Percentiles rank a stretch among this genome's conserved stretches.
phyloP scores from a whole-genome alignment of 2,113 vertebrate species.

The Coturnix japonica region DNA sequence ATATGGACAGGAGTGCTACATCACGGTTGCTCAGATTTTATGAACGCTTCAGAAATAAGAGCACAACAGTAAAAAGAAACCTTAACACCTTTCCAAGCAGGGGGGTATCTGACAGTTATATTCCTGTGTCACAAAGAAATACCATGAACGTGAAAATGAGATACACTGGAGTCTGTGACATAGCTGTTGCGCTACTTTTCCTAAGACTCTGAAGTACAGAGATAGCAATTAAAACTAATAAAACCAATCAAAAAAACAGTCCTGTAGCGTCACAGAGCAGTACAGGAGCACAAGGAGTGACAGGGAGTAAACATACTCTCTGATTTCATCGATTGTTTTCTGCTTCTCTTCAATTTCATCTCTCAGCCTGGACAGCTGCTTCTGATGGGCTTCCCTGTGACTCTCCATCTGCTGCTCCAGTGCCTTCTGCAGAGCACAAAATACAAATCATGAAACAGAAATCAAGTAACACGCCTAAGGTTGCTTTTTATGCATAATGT shows the following conservation, averaged over 20 bases:
- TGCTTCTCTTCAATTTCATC: constrained; percentile 93
- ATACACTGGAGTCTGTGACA: not conserved
- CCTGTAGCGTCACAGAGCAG: not conserved
- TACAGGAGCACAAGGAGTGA: not conserved
- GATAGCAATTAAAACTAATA: not conserved
- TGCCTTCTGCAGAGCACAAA: constrained; percentile 76
- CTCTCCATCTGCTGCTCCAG: constrained; percentile 93
- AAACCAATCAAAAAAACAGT: not conserved
- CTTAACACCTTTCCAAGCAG: not conserved
- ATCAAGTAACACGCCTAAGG: not conserved
- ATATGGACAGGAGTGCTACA: rapidly evolving
- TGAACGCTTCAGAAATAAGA: not conserved
- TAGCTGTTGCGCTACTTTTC: not conserved
- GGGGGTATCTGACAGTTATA: not conserved
- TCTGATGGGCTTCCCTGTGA: constrained; percentile 90
- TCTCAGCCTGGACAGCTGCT: constrained; percentile 88
- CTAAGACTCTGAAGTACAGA: not conserved
- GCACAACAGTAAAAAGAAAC: not conserved
- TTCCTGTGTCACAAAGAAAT: not conserved
- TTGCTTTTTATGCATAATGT: rapidly evolving
- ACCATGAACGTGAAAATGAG: not conserved
- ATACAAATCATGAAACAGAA: not conserved
- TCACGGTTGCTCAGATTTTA: not conserved
- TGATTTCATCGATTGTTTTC: constrained; percentile 90
- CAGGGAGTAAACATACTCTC: constrained; percentile 80